Conservation (phyloP, 2,113 vertebrate species). For the Uria aalge region DNA sequence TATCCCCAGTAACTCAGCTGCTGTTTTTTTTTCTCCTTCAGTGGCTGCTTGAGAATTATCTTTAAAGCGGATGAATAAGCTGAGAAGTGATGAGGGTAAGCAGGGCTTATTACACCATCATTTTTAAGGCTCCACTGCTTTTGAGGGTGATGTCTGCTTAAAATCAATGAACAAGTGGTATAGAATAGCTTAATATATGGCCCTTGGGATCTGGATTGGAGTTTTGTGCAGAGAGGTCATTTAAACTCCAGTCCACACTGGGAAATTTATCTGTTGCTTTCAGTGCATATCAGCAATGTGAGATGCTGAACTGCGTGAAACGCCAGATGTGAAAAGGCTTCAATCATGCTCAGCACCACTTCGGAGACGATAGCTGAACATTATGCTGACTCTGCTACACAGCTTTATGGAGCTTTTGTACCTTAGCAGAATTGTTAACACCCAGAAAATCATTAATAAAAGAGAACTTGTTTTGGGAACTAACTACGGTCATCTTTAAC, state of each 20-base stretch:
- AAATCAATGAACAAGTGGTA: background rate
- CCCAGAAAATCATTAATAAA: background rate
- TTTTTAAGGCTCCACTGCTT: background rate
- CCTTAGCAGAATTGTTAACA: background rate
- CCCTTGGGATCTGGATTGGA: background rate
- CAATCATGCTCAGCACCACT: background rate
- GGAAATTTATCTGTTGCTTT: background rate
- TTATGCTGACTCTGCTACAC: background rate
- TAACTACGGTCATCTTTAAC: background rate
- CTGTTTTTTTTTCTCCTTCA: background rate
- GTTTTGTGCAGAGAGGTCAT: background rate
- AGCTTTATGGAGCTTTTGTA: background rate
- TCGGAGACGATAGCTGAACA: background rate
- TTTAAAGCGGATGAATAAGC: background rate
- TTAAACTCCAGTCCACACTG: background rate
- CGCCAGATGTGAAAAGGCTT: background rate
- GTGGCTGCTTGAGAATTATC: background rate
- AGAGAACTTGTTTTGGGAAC: background rate
- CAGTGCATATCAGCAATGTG: background rate
- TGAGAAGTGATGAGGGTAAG: background rate
- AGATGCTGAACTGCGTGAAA: background rate
- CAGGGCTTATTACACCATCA: background rate
- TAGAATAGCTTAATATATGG: background rate
- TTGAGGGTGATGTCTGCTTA: background rate
- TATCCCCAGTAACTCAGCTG: background rate